Conservation (phyloP, 2,888 invertebrate species). For the Lepidonotus clava region DNA sequence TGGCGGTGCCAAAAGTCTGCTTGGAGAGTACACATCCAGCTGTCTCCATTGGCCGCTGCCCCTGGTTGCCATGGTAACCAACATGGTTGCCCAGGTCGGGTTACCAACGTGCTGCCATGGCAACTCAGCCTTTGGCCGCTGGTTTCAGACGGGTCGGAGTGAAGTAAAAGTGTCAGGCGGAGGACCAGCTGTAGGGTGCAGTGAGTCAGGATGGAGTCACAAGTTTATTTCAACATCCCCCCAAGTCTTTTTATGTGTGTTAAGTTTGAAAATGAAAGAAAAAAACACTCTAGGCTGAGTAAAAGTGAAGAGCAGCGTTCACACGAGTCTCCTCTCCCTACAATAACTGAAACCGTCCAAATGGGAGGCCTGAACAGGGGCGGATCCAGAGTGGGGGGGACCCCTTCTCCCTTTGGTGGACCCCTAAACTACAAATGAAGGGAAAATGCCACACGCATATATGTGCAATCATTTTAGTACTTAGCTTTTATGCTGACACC, state of each 20-base stretch:
- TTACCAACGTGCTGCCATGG: conserved; percentile 8
- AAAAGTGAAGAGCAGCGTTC: too few relatives aligned
- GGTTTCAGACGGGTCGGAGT: neutral
- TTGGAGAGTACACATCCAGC: neutral
- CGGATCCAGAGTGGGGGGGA: too few relatives aligned
- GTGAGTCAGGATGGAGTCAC: neutral
- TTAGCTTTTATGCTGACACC: too few relatives aligned
- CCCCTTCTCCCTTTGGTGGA: too few relatives aligned
- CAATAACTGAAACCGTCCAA: too few relatives aligned
- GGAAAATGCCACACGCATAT: too few relatives aligned
- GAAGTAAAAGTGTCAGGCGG: neutral
- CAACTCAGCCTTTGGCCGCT: neutral
- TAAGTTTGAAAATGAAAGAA: neutral
- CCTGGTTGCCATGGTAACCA: neutral
- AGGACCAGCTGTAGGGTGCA: neutral
- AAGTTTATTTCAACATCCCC: neutral
- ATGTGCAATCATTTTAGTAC: too few relatives aligned
- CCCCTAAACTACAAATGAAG: too few relatives aligned
- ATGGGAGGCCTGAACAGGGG: too few relatives aligned
- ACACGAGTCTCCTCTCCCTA: too few relatives aligned
- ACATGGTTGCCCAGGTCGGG: neutral
- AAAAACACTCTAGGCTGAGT: neutral
- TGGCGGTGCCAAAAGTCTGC: neutral
- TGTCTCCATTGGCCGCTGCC: neutral
- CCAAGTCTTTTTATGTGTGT: neutral